Conservation (phyloP, 2,113 vertebrate genomes). For the Anarrhichthys ocellatus region DNA sequence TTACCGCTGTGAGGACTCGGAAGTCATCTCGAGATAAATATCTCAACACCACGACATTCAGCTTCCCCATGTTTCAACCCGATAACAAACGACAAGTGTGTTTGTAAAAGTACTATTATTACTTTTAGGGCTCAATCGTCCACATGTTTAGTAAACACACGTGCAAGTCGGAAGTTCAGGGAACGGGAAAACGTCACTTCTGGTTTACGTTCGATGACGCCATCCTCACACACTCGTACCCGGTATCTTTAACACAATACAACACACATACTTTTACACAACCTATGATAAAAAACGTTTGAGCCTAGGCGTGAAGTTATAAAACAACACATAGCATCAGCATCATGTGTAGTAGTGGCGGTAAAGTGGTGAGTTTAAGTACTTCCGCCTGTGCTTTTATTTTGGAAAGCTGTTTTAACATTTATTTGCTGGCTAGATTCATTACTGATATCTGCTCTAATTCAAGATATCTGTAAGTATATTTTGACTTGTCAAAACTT, state of each 20-base stretch:
- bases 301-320: not conserved
- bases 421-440: too few species aligned
- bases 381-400: not conserved
- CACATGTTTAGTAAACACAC: constrained; percentile 71
- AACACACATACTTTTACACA: not conserved
- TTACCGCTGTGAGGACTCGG: constrained; percentile 93
- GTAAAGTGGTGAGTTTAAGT: not conserved
- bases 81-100: not conserved
- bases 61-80: constrained; percentile 88
- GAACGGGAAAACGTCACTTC: constrained; percentile 14
- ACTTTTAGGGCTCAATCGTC: not conserved
- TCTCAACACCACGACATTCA: constrained; percentile 91
- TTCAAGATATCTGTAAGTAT: not conserved
- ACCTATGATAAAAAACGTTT: not conserved
- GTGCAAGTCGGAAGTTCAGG: constrained; percentile 56
- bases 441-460: not conserved
- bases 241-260: not conserved
- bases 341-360: not conserved
- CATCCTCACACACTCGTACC: not conserved
- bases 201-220: not conserved
- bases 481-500: too few species aligned
- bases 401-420: too few species aligned
- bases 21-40: constrained; percentile 94
- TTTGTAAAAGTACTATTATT: not conserved
- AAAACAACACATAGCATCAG: not conserved